phyloP scores from a whole-genome alignment of 1,140 invertebrate genomes.

The Heliconius eleuchia region DNA sequence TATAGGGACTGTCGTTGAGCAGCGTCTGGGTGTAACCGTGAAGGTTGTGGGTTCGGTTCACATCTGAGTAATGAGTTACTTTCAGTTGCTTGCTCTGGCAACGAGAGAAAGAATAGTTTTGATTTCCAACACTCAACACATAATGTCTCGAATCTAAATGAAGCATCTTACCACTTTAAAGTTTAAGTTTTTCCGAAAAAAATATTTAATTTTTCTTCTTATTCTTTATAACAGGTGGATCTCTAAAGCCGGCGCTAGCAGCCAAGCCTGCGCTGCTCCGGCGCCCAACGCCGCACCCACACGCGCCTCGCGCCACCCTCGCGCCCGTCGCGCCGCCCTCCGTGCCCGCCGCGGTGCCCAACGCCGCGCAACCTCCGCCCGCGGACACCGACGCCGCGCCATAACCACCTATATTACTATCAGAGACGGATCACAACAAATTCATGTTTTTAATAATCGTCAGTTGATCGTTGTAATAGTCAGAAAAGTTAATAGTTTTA shows the following conservation, averaged over 20 bases:
- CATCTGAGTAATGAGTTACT: no score
- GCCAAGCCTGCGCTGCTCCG: constrained; percentile 88
- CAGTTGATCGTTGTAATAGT: background rate
- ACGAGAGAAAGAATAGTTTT: no score
- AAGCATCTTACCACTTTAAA: no score
- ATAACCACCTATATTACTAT: background rate
- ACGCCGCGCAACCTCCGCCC: constrained; percentile 22
- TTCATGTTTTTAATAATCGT: background rate
- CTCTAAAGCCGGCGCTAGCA: constrained; percentile 87
- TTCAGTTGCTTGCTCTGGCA: no score
- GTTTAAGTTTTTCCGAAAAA: no score
- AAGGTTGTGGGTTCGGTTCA: no score
- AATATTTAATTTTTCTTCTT: no score
- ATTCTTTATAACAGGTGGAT: constrained; percentile 57
- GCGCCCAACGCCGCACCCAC: constrained; percentile 83
- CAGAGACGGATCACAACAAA: background rate
- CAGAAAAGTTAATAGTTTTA: no score
- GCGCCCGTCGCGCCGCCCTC: constrained; percentile 15
- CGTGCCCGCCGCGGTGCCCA: constrained; percentile 20
- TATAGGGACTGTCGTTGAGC: no score
- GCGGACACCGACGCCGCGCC: constrained; percentile 11
- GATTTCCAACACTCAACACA: no score
- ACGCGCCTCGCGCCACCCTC: constrained; percentile 36
- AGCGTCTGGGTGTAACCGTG: no score
- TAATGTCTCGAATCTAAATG: no score